Percentiles rank a stretch among this genome's conserved stretches.
These are phyloP conservation scores for Seriola quinqueradiata DNA, from an alignment of 2,113 vertebrate genomes.

Conservation along the genomic window DNA sequence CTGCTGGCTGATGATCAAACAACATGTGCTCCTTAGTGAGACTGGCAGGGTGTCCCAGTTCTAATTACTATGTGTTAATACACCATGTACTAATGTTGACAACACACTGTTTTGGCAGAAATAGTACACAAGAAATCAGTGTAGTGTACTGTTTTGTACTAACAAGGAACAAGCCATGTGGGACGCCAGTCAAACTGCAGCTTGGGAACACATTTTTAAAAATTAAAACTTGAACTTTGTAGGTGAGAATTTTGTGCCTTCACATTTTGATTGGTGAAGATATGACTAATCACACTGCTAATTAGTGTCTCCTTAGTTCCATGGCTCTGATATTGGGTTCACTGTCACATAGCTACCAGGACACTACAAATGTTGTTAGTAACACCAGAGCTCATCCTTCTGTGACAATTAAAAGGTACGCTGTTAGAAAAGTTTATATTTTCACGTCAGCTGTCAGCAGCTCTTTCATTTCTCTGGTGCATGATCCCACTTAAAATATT, in stretches of 20 bases:
- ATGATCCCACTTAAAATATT: neutral
- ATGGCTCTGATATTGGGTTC: neutral
- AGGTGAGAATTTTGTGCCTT: neutral
- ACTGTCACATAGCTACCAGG: neutral
- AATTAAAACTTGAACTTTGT: neutral
- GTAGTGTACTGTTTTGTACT: conserved; percentile 28
- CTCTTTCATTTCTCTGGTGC: neutral
- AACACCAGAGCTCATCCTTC: neutral
- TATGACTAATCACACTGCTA: neutral
- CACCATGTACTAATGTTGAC: conserved; percentile 48
- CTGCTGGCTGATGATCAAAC: conserved; percentile 70
- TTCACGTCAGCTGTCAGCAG: neutral
- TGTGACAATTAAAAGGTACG: neutral
- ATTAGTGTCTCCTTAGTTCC: neutral
- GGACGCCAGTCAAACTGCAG: conserved; percentile 8
- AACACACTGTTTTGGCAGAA: conserved; percentile 53
- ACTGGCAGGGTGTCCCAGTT: conserved; percentile 57
- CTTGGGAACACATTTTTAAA: neutral
- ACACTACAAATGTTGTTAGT: neutral
- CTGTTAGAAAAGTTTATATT: neutral
- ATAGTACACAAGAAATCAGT: conserved; percentile 18
- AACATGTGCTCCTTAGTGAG: conserved; percentile 49
- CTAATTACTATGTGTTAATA: conserved; percentile 49
- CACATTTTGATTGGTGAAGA: neutral
- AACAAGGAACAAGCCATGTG: conserved; percentile 20